Percentiles rank a stretch among this genome's conserved stretches.
phyloP scores from a whole-genome alignment of 1,140 invertebrate species.

The Mizuhopecten yessoensis region DNA sequence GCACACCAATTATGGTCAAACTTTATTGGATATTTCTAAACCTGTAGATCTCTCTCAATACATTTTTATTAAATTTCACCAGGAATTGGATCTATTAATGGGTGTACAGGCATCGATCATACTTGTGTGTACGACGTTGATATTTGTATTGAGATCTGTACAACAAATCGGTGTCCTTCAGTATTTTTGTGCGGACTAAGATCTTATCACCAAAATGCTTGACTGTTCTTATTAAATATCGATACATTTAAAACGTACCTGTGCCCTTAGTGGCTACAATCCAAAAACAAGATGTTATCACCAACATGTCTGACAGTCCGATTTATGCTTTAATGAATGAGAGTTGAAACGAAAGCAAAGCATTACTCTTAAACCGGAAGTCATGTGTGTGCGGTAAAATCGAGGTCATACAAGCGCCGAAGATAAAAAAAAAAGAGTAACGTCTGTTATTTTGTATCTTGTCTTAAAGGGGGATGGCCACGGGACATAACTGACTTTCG shows the following conservation, averaged over 20 bases:
- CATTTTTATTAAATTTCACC: slow-evolving; percentile 29
- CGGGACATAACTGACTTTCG: not conserved
- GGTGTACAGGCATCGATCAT: slow-evolving; percentile 1
- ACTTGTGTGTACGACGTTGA: not conserved
- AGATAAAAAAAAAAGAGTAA: not conserved
- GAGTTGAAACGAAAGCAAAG: not conserved
- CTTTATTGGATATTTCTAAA: slow-evolving; percentile 21
- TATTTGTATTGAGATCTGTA: not conserved
- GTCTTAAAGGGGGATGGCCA: not conserved
- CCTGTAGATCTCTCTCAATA: slow-evolving; percentile 23
- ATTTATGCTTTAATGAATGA: not conserved
- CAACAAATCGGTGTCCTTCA: slow-evolving; percentile 32
- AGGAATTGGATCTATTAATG: not conserved
- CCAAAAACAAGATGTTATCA: not conserved
- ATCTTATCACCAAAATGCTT: slow-evolving; percentile 6
- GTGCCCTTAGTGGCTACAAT: not conserved
- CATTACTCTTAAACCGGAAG: not conserved
- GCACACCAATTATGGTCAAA: not conserved
- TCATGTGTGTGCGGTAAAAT: not conserved
- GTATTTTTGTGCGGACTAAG: not conserved
- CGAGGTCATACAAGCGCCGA: not conserved
- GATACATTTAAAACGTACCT: not conserved
- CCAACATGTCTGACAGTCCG: not conserved
- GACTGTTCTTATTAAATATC: slow-evolving; percentile 26
- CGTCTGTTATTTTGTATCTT: not conserved